phyloP scores from a whole-genome alignment of 2,888 invertebrate species.

The Rosalia funebris region DNA sequence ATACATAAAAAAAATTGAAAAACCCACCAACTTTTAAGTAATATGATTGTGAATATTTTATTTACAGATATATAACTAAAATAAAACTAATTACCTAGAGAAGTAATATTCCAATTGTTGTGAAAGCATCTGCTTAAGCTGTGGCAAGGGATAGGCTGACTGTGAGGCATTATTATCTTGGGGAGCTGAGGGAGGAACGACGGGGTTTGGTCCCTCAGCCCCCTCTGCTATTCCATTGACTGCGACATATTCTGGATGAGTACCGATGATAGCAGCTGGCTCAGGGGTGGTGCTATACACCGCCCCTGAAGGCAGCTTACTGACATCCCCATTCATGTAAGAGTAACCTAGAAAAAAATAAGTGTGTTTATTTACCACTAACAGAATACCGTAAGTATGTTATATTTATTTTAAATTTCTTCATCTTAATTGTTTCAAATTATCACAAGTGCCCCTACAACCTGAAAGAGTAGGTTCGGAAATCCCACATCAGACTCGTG shows the following conservation, averaged over 20 bases:
- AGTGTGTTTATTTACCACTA: too few species aligned
- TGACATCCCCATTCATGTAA: conserved; percentile 87
- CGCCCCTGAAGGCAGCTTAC: conserved; percentile 78
- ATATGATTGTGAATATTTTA: too few species aligned
- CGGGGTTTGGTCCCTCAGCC: conserved; percentile 63
- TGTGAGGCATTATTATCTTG: conserved; percentile 65
- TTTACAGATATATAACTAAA: too few species aligned
- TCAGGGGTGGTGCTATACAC: conserved; percentile 76
- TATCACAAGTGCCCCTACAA: too few species aligned
- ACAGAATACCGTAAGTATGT: too few species aligned
- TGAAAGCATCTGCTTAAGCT: conserved; percentile 81
- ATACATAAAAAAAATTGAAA: too few species aligned
- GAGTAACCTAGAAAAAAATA: conserved; percentile 71
- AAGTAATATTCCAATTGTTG: conserved; percentile 90
- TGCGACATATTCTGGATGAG: conserved; percentile 46
- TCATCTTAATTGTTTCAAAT: too few species aligned
- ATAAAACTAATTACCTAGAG: conserved; percentile 72
- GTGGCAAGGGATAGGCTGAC: conserved; percentile 73
- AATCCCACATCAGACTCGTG: too few species aligned
- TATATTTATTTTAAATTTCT: too few species aligned
- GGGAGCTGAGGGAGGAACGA: conserved; percentile 64
- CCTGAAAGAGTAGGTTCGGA: too few species aligned
- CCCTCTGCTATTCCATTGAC: conserved; percentile 63
- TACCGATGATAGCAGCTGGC: conserved; percentile 58
- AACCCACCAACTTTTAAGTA: too few species aligned